Conservation (phyloP, 2,888 invertebrate species). For the Polydrusus pterygomalis region DNA sequence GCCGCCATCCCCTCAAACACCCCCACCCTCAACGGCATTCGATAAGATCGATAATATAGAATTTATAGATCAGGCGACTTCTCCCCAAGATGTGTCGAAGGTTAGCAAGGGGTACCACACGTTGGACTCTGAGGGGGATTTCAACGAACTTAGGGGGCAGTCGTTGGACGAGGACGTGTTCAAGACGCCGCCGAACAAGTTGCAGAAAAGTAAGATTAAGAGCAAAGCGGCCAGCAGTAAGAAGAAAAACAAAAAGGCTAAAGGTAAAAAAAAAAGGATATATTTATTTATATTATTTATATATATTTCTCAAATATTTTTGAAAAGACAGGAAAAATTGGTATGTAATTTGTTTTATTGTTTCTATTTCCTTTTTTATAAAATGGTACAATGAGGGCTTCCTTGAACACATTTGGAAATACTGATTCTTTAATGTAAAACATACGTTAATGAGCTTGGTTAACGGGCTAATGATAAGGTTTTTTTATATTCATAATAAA, state of each 20-base stretch:
- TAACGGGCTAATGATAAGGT: too few relatives aligned
- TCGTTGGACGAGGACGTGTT: slow-evolving; percentile 59
- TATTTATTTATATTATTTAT: too few relatives aligned
- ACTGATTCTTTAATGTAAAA: too few relatives aligned
- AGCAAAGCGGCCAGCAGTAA: slow-evolving; percentile 62
- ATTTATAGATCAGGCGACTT: slow-evolving; percentile 81
- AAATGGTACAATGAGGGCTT: too few relatives aligned
- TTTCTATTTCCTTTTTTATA: too few relatives aligned
- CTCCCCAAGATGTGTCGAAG: slow-evolving; percentile 75
- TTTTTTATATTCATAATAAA: too few relatives aligned
- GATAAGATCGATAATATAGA: slow-evolving; percentile 72
- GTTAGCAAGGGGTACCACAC: slow-evolving; percentile 70
- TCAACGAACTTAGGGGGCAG: slow-evolving; percentile 69
- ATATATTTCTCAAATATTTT: too few relatives aligned
- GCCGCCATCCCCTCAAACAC: slow-evolving; percentile 45
- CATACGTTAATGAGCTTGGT: too few relatives aligned
- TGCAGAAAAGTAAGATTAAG: slow-evolving; percentile 59
- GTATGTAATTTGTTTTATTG: too few relatives aligned
- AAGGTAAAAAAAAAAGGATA: too few relatives aligned
- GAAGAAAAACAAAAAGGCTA: slow-evolving; percentile 63
- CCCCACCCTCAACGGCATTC: slow-evolving; percentile 58
- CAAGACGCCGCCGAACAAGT: slow-evolving; percentile 58
- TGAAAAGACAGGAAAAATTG: too few relatives aligned
- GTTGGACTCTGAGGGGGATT: slow-evolving; percentile 71
- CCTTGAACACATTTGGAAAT: too few relatives aligned